These are phyloP conservation scores for Muntiacus reevesi DNA, from an alignment of 2,113 vertebrate genomes.

Conservation along the genomic window DNA sequence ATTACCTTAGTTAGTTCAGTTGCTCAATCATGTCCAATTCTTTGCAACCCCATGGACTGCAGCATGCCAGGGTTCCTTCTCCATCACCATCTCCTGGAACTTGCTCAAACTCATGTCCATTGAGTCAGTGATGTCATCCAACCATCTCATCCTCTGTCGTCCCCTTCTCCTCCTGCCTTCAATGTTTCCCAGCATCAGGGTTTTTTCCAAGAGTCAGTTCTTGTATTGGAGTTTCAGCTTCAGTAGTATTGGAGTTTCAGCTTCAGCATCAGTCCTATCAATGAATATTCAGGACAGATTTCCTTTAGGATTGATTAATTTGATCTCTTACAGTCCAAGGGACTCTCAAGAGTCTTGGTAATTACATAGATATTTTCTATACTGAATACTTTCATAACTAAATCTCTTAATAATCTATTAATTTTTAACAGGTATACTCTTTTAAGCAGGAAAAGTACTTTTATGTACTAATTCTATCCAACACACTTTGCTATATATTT, in stretches of 20 bases:
- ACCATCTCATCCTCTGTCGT: not conserved
- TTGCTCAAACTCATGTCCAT: not conserved
- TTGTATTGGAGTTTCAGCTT: not conserved
- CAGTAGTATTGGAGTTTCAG: not conserved
- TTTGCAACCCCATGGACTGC: not conserved
- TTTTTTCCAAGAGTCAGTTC: not conserved
- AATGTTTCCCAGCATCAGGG: not conserved
- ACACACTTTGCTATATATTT: not conserved
- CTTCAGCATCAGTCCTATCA: not conserved
- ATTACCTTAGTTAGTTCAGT: not conserved
- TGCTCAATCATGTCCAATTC: not conserved
- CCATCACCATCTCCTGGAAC: rapidly evolving
- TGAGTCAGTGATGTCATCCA: rapidly evolving
- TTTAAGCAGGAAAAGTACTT: not conserved
- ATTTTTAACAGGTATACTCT: not conserved
- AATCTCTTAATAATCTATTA: not conserved
- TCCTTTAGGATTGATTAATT: not conserved
- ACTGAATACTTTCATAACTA: not conserved
- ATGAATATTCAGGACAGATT: not conserved
- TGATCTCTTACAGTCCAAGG: not conserved
- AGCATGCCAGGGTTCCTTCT: not conserved
- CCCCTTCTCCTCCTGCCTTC: not conserved
- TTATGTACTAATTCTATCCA: not conserved
- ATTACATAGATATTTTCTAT: not conserved
- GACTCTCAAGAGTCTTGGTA: not conserved